Evolutionary conservation across 2,797 vertebrate genomes (phyloP), one percentile per base, ranked within the genome.

Genomic region (Darevskia nairensis): DNA sequence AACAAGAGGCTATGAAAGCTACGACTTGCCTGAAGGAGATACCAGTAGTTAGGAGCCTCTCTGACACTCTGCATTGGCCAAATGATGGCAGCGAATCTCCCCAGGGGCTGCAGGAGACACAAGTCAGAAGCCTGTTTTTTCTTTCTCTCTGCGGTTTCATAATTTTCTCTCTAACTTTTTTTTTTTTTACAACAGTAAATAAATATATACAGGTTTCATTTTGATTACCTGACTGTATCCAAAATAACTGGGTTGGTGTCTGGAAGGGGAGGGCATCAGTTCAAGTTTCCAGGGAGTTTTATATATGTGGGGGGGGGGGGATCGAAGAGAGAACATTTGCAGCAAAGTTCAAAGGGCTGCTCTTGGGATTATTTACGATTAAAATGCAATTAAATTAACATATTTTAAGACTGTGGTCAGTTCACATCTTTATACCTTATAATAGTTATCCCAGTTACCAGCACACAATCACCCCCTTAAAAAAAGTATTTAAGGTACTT

Each of bases 181-280:
- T 66, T 2, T 11, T 27, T 32, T 10, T 46, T 46, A n/a, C 46
- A 55, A 83, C 17, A 55, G 6, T 32, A 32, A 19, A 4, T 59
- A 13, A 21, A 13, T 5, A 66, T 89, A 90, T 64, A 82, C 64
- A 64, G 84, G 90, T 27, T 50, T 89, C 27, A 10, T 69, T 86
- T 88, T 80, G 25, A 74, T 86, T 41, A 89, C 69, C 9, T 72
- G 32, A 29, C 21, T 89, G 85, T 68, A 10, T 11, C 66, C 27
- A 68, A 61, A 21, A 13, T 86, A 61, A 71, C 89, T 80, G 82
- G 3, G 50, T 55, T 55, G 50, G 11, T 55, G 11, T 55, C 50
- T 15, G 11, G 1, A 55, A 55, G 50, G 50, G 13, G 13, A 55
- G 50, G 50, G 50, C 11, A 55, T 11, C 50, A 55, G 50, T 55